A percentile compares a stretch with the other conserved stretches of the same genome.
Conservation (phyloP, 2,113 vertebrate genomes). For the Tenebrosternarchus preto region DNA sequence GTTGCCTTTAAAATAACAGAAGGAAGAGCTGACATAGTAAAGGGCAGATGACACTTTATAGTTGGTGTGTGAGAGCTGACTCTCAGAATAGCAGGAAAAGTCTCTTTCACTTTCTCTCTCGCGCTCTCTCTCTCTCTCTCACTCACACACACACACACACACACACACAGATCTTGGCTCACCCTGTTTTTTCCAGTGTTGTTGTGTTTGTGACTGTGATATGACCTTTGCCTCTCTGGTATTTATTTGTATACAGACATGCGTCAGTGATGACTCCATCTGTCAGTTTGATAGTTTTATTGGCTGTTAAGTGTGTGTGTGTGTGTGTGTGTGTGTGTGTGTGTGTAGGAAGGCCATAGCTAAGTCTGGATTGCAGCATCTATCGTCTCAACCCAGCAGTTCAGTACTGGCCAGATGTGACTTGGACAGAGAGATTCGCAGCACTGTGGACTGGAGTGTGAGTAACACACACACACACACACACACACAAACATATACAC, state of each 20-base stretch:
- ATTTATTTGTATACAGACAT: too few relatives aligned
- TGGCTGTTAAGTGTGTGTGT: neutral
- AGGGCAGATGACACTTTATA: neutral
- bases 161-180: conserved; percentile 2
- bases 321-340: conserved; percentile 28
- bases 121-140: too few relatives aligned
- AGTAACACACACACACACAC: conserved; percentile 60
- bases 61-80: neutral
- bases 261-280: too few relatives aligned
- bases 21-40: neutral
- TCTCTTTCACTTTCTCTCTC: neutral
- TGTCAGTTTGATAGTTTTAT: neutral
- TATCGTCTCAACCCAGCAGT: conserved; percentile 78
- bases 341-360: conserved; percentile 90
- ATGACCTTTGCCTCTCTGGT: neutral
- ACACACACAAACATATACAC: neutral
- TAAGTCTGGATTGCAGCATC: conserved; percentile 86
- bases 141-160: neutral
- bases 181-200: too few relatives aligned
- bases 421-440: conserved; percentile 79
- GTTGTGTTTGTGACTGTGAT: neutral
- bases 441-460: conserved; percentile 91
- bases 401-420: conserved; percentile 72
- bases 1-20: neutral
- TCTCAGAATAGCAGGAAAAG: neutral